Base-by-base conservation (phyloP, 2,797 vertebrate species). In the Acanthurus leucopareius region DNA sequence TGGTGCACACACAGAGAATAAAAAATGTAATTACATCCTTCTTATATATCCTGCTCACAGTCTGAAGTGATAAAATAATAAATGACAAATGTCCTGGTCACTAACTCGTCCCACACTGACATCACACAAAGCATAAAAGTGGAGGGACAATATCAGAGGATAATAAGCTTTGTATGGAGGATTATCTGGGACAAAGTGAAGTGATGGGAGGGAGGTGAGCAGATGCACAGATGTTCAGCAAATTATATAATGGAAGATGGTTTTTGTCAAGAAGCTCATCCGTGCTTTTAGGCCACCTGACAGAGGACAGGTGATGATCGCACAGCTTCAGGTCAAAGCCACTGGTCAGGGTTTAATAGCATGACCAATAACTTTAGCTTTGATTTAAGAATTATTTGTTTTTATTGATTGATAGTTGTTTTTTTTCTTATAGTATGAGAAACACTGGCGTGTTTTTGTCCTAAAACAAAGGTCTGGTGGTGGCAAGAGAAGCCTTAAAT, bases 181-280 rank as follows among this genome's bases (percentile, higher is more conserved):
- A 87, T 91, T 86, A 88, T 90, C 16, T 66, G 52, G 56, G 64
- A 57, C 54, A 58, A 35, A 69, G 56, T 49, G 45, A 62, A 15
- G 53, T 7, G 67, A 49, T 7, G 48, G 60, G 75, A 59, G 77
- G 63, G 63, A 62, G 69, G 28, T 56, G 61, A 82, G 71, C 1
- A 2, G 13, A 44, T 15, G 77, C 77, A 79, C 84, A 91, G 84
- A 91, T 87, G 83, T 85, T 80, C 19, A 56, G 48, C 35, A 80
- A 73, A 88, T 84, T 47, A 85, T 51, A 74, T 78, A 81, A 81
- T 76, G 53, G 57, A 61, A 32, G 32, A 59, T 44, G 13, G 59
- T 76, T 72, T 62, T 17, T 79, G 58, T 38, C n/a, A 54, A 52
- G 74, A 72, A 52, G 48, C 68, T 89, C 60, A 56, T 78, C 79